A percentile compares a stretch with the other conserved stretches of the same genome.
phyloP scores from a whole-genome alignment of 2,797 vertebrate species.

The Spinibarbus caldwelli region DNA sequence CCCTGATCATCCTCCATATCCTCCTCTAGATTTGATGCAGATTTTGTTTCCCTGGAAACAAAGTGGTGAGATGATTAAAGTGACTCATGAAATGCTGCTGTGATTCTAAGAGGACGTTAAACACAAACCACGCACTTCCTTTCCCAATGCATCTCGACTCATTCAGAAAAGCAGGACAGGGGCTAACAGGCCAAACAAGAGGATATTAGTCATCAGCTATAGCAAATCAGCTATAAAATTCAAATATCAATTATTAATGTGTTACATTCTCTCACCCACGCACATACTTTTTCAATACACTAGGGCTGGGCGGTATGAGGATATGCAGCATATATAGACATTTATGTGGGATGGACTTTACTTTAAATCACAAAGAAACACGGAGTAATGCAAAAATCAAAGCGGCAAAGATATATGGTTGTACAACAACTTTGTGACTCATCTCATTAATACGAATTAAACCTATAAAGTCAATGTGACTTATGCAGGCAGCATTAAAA shows the following conservation, averaged over 20 bases:
- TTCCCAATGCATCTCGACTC: neutral
- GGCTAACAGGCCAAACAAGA: neutral
- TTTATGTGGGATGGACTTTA: neutral
- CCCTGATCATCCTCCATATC: slow-evolving; percentile 80
- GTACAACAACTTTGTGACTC: neutral
- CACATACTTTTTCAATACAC: neutral
- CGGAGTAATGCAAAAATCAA: neutral
- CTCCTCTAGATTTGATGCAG: slow-evolving; percentile 69
- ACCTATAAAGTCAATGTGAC: neutral
- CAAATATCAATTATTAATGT: neutral
- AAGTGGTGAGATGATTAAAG: slow-evolving; percentile 42
- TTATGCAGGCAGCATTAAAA: neutral
- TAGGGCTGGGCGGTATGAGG: neutral
- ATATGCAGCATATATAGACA: neutral
- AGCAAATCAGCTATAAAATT: neutral
- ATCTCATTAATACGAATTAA: neutral
- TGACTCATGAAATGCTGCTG: slow-evolving; percentile 23
- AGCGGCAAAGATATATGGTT: neutral
- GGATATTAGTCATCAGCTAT: slow-evolving; percentile 21
- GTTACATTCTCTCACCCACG: neutral
- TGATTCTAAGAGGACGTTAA: neutral
- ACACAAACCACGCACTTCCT: slow-evolving; percentile 29
- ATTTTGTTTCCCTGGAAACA: slow-evolving; percentile 76
- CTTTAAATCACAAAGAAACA: neutral
- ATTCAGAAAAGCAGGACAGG: slow-evolving; percentile 28